A percentile compares a stretch with the other conserved stretches of the same genome.
These are phyloP conservation scores for Gymnothorax reevesii DNA, from an alignment of 2,797 vertebrate genomes.

Conservation along the genomic window DNA sequence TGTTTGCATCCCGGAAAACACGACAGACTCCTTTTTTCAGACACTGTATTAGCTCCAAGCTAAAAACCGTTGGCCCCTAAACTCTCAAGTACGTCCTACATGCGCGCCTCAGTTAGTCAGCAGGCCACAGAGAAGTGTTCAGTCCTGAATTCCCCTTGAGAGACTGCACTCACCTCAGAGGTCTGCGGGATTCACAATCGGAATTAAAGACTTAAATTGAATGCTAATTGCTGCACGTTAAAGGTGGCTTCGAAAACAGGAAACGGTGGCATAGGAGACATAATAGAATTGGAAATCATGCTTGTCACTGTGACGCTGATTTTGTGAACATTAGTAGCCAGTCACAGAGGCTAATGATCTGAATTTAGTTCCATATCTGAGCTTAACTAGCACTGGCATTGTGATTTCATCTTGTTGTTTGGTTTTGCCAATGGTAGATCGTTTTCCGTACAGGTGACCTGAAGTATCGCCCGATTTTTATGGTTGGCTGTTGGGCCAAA, in stretches of 20 bases:
- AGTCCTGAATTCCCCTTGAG: background rate
- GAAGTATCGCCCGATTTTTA: background rate
- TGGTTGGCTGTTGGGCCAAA: background rate
- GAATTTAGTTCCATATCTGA: background rate
- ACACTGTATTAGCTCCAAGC: conserved; percentile 41
- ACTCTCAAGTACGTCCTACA: conserved; percentile 34
- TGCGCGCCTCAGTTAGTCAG: conserved; percentile 62
- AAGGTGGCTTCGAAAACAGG: too few species aligned
- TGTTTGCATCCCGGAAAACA: background rate
- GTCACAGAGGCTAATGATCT: too few species aligned
- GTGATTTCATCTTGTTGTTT: background rate
- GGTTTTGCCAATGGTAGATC: background rate
- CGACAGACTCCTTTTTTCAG: background rate
- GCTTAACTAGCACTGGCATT: background rate
- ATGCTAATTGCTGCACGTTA: background rate
- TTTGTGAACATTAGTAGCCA: background rate
- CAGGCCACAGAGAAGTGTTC: background rate
- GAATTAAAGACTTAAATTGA: background rate
- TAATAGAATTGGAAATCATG: background rate
- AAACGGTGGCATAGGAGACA: background rate
- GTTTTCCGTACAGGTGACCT: background rate
- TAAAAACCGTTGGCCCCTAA: conserved; percentile 37
- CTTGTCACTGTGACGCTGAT: background rate
- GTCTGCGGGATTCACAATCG: background rate
- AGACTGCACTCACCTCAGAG: background rate